A percentile compares a stretch with the other conserved stretches of the same genome.
phyloP scores from a whole-genome alignment of 2,797 vertebrate genomes.

The Spondyliosoma cantharus region DNA sequence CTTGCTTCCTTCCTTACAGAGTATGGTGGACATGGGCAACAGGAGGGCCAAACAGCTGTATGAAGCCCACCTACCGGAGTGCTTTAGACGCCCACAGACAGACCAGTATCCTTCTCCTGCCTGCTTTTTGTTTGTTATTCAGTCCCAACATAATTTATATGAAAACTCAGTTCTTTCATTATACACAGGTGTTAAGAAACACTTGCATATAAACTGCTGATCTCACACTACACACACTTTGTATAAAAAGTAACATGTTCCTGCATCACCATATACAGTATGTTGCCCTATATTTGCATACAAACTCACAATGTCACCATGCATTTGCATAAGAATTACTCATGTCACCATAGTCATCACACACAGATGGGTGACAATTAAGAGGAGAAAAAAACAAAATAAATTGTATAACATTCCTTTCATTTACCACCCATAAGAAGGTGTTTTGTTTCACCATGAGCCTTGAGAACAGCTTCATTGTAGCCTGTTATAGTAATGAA shows the following conservation, averaged over 20 bases:
- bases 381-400: neutral
- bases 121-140: neutral
- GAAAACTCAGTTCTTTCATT: neutral
- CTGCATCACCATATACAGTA: neutral
- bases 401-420: too few species aligned
- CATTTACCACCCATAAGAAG: neutral
- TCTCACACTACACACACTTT: neutral
- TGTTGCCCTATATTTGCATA: constrained; percentile 14
- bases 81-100: constrained; percentile 95
- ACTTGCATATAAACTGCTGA: constrained; percentile 6
- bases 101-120: constrained; percentile 95
- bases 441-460: neutral
- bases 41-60: constrained; percentile 91
- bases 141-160: neutral
- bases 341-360: neutral
- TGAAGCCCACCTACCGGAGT: constrained; percentile 97
- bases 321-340: neutral
- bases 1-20: constrained; percentile 78
- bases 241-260: constrained; percentile 6
- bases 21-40: constrained; percentile 99
- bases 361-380: neutral
- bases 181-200: neutral
- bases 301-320: neutral
- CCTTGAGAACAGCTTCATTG: neutral
- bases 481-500: neutral